A percentile compares a stretch with the other conserved stretches of the same genome.
Evolutionary conservation across 1,140 invertebrate genomes (phyloP).

Genomic region (Forficula auricularia): DNA sequence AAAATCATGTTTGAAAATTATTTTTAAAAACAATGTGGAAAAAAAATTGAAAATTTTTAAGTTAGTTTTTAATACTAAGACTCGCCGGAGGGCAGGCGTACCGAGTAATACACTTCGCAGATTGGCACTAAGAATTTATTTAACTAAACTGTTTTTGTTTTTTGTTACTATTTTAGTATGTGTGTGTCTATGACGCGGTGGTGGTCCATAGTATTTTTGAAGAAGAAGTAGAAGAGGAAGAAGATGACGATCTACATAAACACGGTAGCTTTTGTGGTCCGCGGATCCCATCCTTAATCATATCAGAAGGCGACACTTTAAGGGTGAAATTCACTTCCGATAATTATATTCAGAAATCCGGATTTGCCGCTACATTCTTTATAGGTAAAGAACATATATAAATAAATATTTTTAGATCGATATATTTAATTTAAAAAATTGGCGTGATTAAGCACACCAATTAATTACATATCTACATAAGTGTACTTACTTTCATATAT

Average conservation of each 20-base stretch:
- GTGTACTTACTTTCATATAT: too few species aligned
- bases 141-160: not conserved
- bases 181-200: constrained; percentile 90
- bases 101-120: too few species aligned
- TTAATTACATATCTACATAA: too few species aligned
- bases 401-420: too few species aligned
- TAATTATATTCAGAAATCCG: constrained; percentile 80
- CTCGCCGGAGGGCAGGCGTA: too few species aligned
- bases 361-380: constrained; percentile 82
- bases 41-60: too few species aligned
- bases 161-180: constrained; percentile 56
- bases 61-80: too few species aligned
- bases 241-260: constrained; percentile 52
- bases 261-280: constrained; percentile 77
- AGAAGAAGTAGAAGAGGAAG: too few species aligned
- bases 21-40: too few species aligned
- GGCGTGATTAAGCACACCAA: too few species aligned
- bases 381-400: constrained; percentile 50
- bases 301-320: constrained; percentile 75
- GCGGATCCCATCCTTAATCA: constrained; percentile 64
- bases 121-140: constrained; percentile 9
- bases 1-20: too few species aligned
- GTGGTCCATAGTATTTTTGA: constrained; percentile 60
- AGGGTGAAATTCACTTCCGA: constrained; percentile 81
- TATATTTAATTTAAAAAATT: too few species aligned